Percentiles rank a stretch among this genome's conserved stretches.
phyloP scores from a whole-genome alignment of 2,113 vertebrate species.

The Cottus gobio region DNA sequence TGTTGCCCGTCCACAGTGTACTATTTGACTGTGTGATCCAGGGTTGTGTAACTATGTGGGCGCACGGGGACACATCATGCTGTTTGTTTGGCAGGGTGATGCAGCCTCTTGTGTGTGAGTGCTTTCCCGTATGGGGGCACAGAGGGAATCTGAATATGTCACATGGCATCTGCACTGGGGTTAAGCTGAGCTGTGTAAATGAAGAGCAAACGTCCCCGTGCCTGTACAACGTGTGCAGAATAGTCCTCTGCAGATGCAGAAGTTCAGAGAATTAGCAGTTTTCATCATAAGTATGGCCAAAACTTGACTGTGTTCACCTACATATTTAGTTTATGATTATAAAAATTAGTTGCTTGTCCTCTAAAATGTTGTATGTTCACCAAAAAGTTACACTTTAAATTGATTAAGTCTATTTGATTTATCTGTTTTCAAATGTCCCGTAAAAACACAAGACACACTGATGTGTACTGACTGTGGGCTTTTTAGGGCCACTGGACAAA shows the following conservation, averaged over 20 bases:
- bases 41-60: slow-evolving; percentile 68
- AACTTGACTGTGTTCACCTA: neutral
- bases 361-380: neutral
- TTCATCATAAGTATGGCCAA: neutral
- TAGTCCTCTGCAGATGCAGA: slow-evolving; percentile 56
- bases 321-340: too few species aligned
- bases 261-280: slow-evolving; percentile 33
- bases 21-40: slow-evolving; percentile 37
- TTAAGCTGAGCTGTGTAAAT: neutral
- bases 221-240: slow-evolving; percentile 25
- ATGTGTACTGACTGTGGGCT: slow-evolving; percentile 1
- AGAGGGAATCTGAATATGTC: slow-evolving; percentile 60
- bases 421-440: neutral
- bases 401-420: neutral
- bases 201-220: slow-evolving; percentile 2
- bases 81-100: slow-evolving; percentile 48
- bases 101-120: slow-evolving; percentile 25
- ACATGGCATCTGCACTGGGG: slow-evolving; percentile 61
- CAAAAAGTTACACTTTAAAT: neutral
- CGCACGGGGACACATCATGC: slow-evolving; percentile 59
- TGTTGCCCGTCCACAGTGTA: slow-evolving; percentile 13
- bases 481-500: neutral
- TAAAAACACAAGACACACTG: slow-evolving; percentile 9
- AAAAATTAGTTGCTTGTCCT: too few species aligned
- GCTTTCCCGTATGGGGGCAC: slow-evolving; percentile 10